Percentiles rank a stretch among this genome's conserved stretches.
Evolutionary conservation across 2,888 invertebrate species (phyloP).

Genomic region (Hypomecis atomaria): DNA sequence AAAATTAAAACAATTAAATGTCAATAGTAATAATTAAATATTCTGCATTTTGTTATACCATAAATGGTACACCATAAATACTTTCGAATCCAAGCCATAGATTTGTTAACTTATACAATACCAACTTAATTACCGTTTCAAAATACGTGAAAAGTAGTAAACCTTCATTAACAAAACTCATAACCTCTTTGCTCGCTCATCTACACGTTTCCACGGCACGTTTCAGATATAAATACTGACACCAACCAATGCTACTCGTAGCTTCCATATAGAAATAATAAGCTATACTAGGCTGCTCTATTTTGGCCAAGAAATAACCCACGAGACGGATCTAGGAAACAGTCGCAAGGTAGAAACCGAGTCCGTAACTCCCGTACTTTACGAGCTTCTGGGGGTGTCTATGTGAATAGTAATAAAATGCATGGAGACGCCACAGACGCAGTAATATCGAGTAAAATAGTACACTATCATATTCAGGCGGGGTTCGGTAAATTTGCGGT

Average conservation of each 20-base stretch:
- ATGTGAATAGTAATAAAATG: slow-evolving; percentile 59
- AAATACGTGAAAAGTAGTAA: no score
- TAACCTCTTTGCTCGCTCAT: neutral
- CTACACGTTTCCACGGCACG: no score
- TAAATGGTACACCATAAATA: no score
- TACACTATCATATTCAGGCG: slow-evolving; percentile 47
- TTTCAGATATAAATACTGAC: neutral
- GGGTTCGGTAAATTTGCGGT: slow-evolving; percentile 47
- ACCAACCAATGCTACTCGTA: neutral
- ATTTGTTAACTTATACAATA: no score
- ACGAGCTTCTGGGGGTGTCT: slow-evolving; percentile 52
- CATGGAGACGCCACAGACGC: slow-evolving; percentile 47
- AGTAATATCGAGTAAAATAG: slow-evolving; percentile 55
- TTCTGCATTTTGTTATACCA: no score
- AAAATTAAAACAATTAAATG: no score
- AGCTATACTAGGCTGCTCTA: no score
- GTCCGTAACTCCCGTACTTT: slow-evolving; percentile 52
- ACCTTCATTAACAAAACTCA: no score
- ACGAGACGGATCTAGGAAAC: slow-evolving; percentile 32
- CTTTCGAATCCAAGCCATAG: no score
- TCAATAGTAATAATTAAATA: no score
- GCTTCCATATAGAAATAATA: neutral
- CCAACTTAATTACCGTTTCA: no score
- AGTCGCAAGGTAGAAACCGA: slow-evolving; percentile 37
- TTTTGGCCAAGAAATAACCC: slow-evolving; percentile 25